Percentiles rank a stretch among this genome's conserved stretches.
phyloP scores from a whole-genome alignment of 2,888 invertebrate species.

The Schizotus pectinicornis region DNA sequence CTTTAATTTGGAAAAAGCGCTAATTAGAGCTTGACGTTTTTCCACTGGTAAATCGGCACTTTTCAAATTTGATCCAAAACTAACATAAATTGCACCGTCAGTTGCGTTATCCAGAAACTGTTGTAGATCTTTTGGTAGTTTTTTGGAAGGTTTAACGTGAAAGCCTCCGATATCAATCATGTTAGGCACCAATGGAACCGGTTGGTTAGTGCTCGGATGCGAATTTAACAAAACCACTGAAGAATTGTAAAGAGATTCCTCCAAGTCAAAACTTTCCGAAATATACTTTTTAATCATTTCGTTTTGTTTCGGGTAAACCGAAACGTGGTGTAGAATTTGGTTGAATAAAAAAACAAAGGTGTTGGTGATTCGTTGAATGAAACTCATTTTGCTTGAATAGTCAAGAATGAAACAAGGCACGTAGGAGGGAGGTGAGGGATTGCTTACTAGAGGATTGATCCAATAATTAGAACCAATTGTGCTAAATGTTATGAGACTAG shows the following conservation, averaged over 20 bases:
- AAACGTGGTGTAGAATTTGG: slow-evolving; percentile 6
- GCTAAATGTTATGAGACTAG: slow-evolving; percentile 41
- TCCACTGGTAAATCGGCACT: not conserved
- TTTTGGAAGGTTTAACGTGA: slow-evolving; percentile 51
- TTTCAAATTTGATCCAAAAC: slow-evolving; percentile 2
- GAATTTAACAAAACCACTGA: slow-evolving; percentile 47
- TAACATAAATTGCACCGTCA: slow-evolving; percentile 26
- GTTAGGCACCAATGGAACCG: slow-evolving; percentile 62
- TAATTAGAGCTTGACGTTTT: slow-evolving; percentile 55
- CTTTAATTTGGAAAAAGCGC: slow-evolving; percentile 63
- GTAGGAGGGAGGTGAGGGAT: slow-evolving; percentile 60
- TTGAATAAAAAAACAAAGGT: not conserved
- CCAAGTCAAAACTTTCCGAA: slow-evolving; percentile 37
- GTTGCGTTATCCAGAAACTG: slow-evolving; percentile 34
- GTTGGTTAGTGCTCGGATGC: slow-evolving; percentile 60
- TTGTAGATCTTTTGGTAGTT: slow-evolving; percentile 38
- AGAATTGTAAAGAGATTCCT: slow-evolving; percentile 39
- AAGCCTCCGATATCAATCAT: slow-evolving; percentile 64
- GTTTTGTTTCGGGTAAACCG: slow-evolving; percentile 29
- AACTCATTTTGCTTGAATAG: not conserved
- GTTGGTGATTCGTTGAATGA: slow-evolving; percentile 2
- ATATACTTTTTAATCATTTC: slow-evolving; percentile 38
- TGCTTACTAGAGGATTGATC: slow-evolving; percentile 60
- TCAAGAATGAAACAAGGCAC: slow-evolving; percentile 49
- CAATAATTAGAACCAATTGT: slow-evolving; percentile 57